Conservation (phyloP, 2,888 invertebrate species). For the Lasioglossum zephyrum region DNA sequence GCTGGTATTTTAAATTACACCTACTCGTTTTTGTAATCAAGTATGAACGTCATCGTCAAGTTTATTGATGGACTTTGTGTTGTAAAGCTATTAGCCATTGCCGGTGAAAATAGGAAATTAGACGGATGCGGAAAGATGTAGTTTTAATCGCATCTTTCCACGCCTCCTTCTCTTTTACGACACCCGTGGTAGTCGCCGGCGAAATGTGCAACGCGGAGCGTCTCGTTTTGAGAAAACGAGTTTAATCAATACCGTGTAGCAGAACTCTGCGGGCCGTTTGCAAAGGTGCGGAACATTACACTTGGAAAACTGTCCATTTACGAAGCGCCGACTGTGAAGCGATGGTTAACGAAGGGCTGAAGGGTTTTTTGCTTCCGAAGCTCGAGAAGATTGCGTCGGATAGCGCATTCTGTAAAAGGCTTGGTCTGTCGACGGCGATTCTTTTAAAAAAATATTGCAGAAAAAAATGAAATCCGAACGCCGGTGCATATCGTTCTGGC, state of each 20-base stretch:
- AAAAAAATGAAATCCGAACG: neutral
- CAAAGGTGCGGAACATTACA: slow-evolving; percentile 38
- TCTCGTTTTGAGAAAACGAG: slow-evolving; percentile 47
- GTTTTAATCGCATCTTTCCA: slow-evolving; percentile 31
- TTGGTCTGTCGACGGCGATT: neutral
- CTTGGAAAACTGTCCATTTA: slow-evolving; percentile 34
- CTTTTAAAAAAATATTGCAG: neutral
- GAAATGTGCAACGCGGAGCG: slow-evolving; percentile 41
- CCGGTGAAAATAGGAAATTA: slow-evolving; percentile 22
- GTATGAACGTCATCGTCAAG: neutral
- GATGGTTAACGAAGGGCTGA: slow-evolving; percentile 32
- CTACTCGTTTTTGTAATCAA: neutral
- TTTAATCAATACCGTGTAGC: slow-evolving; percentile 47
- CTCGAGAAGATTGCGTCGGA: slow-evolving; percentile 3
- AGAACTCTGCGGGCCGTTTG: slow-evolving; percentile 47
- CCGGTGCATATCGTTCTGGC: neutral
- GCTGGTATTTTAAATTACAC: no score
- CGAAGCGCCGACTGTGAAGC: slow-evolving; percentile 3
- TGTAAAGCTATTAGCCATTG: neutral
- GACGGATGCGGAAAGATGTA: slow-evolving; percentile 13
- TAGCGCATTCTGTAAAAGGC: slow-evolving; percentile 1
- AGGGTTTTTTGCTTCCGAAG: slow-evolving; percentile 38
- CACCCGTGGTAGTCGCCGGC: slow-evolving; percentile 33
- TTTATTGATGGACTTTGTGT: neutral
- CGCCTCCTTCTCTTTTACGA: slow-evolving; percentile 22